Base-by-base conservation (phyloP, 2,113 vertebrate genomes). In the Eidolon helvum region DNA sequence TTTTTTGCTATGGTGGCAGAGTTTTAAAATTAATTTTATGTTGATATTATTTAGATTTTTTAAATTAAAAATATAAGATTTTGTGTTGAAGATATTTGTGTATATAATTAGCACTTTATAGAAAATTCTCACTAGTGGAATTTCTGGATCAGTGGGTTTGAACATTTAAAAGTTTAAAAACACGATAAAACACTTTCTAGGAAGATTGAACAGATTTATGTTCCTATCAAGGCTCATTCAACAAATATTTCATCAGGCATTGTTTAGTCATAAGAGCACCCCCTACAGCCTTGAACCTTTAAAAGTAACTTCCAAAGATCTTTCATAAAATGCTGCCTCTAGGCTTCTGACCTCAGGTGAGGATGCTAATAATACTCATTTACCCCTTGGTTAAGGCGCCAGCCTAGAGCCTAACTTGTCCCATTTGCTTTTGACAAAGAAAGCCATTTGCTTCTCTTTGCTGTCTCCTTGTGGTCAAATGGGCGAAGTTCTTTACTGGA, bases 371-470 rank as follows among this genome's bases (percentile, higher is more conserved):
- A 0, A 0, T 7, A 5, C 11, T 77, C 3, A 9, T 59, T 68
- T 21, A 45, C 68, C 35, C 24, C 22, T 19, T 12, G 30, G 55
- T 40, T 24, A 4, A 2, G 0, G 6, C 24, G 24, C 1, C 18
- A 5, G 48, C 21, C 8, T 0, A 15, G 61, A 18, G n/a, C 22
- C 50, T 0, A 0, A 30, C 43, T 12, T 0, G 0, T 38, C 87
- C 65, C 35, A 40, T 48, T 63, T 1, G 86, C 69, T 71, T 33
- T 3, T 12, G 0, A 10, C 21, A 3, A 40, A 18, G 24, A 15
- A 48, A 9, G 57, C 45, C 21, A 2, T 88, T 85, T 93, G 72
- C 63, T 92, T 82, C 84, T 79, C 80, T 96, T 88, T 97, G 78
- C 93, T 95, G 96, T 84, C 74, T 0, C 83, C 79, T 45, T 21